phyloP scores from a whole-genome alignment of 2,888 invertebrate genomes.

The Aporophyla lueneburgensis region DNA sequence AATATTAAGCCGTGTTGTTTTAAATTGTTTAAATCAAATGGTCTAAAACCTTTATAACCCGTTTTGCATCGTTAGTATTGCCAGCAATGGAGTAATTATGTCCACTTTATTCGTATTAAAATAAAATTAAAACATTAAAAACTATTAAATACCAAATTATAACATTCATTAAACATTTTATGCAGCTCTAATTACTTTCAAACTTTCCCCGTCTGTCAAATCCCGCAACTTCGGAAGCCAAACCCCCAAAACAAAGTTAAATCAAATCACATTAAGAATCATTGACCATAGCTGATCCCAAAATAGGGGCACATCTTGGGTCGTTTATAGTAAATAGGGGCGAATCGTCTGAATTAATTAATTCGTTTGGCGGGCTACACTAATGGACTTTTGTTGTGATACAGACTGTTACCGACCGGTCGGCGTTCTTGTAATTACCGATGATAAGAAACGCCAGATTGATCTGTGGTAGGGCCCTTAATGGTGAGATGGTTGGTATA shows the following conservation, averaged over 20 bases:
- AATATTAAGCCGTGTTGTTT: too few relatives aligned
- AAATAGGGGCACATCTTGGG: conserved; percentile 58
- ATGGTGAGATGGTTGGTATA: conserved; percentile 10
- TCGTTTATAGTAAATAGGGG: conserved; percentile 65
- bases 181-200: conserved; percentile 2
- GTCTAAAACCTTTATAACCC: too few relatives aligned
- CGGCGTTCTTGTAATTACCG: conserved; percentile 60
- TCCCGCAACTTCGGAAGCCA: not conserved
- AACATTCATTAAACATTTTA: not conserved
- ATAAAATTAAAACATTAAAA: not conserved
- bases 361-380: conserved; percentile 71
- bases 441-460: conserved; percentile 59
- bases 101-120: not conserved
- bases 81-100: not conserved
- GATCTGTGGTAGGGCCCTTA: conserved; percentile 38
- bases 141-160: not conserved
- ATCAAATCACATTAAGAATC: conserved; percentile 61
- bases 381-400: conserved; percentile 84
- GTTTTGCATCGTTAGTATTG: not conserved
- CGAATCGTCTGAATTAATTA: conserved; percentile 80
- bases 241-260: conserved; percentile 44
- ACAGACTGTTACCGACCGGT: conserved; percentile 66
- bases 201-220: not conserved
- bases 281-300: conserved; percentile 63
- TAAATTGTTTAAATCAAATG: too few relatives aligned